Conservation (phyloP, 2,888 invertebrate species). For the Cheilosia vulpina region DNA sequence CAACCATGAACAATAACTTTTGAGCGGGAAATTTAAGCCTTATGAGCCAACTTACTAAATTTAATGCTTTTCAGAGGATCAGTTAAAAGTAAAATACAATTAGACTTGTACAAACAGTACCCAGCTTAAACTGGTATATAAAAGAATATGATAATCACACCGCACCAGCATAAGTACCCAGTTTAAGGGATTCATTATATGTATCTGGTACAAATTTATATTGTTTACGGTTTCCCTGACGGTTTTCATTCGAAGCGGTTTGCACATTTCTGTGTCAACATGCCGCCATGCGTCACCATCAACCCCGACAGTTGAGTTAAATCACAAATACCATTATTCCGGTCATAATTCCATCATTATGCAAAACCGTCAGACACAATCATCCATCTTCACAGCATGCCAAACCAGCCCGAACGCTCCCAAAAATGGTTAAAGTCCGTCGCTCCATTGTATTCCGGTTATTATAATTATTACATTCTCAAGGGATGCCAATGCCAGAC, state of each 20-base stretch:
- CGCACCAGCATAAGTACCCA: too few relatives aligned
- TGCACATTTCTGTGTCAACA: slow-evolving; percentile 12
- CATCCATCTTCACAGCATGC: slow-evolving; percentile 36
- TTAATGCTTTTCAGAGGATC: too few relatives aligned
- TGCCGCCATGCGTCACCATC: neutral
- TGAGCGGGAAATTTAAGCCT: too few relatives aligned
- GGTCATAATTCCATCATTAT: slow-evolving; percentile 54
- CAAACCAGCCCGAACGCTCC: slow-evolving; percentile 1
- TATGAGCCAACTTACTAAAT: too few relatives aligned
- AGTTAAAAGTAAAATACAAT: too few relatives aligned
- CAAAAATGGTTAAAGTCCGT: slow-evolving; percentile 41
- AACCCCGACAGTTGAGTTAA: slow-evolving; percentile 12
- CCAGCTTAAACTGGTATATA: too few relatives aligned
- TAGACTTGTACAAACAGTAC: too few relatives aligned
- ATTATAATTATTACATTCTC: slow-evolving; percentile 56
- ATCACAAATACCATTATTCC: slow-evolving; percentile 53
- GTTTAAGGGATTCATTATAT: neutral
- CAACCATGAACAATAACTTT: too few relatives aligned
- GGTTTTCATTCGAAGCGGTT: slow-evolving; percentile 11
- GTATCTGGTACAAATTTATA: neutral
- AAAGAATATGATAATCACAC: neutral
- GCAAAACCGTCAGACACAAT: slow-evolving; percentile 53
- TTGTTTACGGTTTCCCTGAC: neutral
- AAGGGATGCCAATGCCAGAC: slow-evolving; percentile 51
- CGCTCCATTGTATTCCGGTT: slow-evolving; percentile 27